Percentiles rank a stretch among this genome's conserved stretches.
phyloP scores from a whole-genome alignment of 2,113 vertebrate genomes.

The Orthochromis malagaraziensis region DNA sequence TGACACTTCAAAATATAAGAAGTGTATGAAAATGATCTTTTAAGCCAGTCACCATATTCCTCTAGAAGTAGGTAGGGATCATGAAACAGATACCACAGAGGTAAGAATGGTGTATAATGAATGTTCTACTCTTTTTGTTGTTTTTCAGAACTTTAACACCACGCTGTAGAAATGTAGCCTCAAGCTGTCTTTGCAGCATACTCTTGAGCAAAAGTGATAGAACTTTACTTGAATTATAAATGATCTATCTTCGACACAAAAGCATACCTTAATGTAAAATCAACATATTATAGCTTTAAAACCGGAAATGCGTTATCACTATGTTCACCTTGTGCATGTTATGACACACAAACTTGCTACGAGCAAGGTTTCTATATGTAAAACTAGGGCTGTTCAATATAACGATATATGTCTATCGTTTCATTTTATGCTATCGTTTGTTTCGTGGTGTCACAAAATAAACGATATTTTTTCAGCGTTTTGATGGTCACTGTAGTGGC shows the following conservation, averaged over 20 bases:
- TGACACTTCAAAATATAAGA: neutral
- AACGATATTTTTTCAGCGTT: no score
- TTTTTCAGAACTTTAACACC: neutral
- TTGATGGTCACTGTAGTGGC: no score
- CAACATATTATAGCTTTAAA: neutral
- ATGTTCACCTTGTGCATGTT: neutral
- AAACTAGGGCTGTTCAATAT: neutral
- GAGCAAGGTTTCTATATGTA: neutral
- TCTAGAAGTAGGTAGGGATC: neutral
- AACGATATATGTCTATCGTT: no score
- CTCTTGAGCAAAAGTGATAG: neutral
- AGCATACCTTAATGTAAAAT: neutral
- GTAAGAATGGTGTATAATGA: neutral
- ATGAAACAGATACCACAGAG: neutral
- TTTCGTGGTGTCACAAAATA: no score
- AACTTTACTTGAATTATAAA: neutral
- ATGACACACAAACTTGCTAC: neutral
- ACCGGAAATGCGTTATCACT: neutral
- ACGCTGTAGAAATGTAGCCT: accelerated
- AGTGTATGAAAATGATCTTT: neutral
- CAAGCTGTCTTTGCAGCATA: neutral
- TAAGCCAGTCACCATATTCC: neutral
- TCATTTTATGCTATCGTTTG: no score
- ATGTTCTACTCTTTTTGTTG: neutral
- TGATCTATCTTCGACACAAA: neutral